Percentiles rank a stretch among this genome's conserved stretches.
These are phyloP conservation scores for Gnathonemus longibarbis DNA, from an alignment of 2,113 vertebrate genomes.

Conservation along the genomic window DNA sequence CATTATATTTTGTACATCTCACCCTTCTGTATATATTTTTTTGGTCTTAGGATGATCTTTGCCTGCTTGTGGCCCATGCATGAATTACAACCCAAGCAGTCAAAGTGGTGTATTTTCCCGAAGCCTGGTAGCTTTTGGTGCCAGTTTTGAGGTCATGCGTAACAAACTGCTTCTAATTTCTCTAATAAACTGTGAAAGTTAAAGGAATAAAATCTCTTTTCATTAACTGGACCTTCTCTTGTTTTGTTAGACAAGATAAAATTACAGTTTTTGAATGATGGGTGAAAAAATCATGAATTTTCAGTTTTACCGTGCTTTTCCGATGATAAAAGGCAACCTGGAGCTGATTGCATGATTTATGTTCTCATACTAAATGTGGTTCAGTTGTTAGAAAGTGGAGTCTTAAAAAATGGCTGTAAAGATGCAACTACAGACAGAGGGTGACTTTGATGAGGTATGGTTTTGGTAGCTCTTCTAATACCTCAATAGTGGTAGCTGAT, in stretches of 20 bases:
- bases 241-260: background rate
- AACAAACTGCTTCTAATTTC: background rate
- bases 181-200: background rate
- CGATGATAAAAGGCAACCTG: background rate
- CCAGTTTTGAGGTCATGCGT: background rate
- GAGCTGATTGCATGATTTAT: background rate
- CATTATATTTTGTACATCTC: background rate
- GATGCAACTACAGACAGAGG: background rate
- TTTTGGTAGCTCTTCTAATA: background rate
- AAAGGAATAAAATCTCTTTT: background rate
- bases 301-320: background rate
- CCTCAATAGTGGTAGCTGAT: background rate
- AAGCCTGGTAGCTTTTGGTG: background rate
- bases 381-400: background rate
- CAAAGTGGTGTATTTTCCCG: background rate
- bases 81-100: background rate
- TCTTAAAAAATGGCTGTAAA: background rate
- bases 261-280: background rate
- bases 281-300: background rate
- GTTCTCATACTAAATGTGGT: background rate
- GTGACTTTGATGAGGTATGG: background rate
- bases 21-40: background rate
- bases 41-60: background rate
- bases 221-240: background rate
- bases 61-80: background rate